phyloP scores from a whole-genome alignment of 2,888 invertebrate genomes.

The Chrysolina oricalcia region DNA sequence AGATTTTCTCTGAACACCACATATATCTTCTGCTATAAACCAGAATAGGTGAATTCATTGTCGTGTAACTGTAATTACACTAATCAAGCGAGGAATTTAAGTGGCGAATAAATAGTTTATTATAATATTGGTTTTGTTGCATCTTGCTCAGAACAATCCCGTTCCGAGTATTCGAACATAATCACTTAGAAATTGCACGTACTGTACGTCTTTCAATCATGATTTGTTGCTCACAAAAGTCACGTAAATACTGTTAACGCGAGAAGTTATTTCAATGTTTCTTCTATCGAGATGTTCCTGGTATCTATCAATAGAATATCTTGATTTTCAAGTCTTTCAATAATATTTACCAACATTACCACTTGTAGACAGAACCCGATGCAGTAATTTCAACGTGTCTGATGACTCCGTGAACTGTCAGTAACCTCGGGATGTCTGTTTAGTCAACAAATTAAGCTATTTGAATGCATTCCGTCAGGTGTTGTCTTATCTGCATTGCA shows the following conservation, averaged over 20 bases:
- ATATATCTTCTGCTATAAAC: too few relatives aligned
- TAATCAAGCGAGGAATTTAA: background rate
- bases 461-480: slow-evolving; percentile 48
- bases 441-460: slow-evolving; percentile 56
- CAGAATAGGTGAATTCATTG: background rate
- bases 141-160: background rate
- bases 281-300: slow-evolving; percentile 1
- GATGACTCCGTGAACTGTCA: slow-evolving; percentile 54
- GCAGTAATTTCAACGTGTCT: slow-evolving; percentile 47
- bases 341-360: slow-evolving; percentile 47
- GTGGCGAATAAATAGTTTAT: background rate
- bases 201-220: background rate
- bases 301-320: slow-evolving; percentile 16
- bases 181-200: background rate
- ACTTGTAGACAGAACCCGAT: slow-evolving; percentile 41
- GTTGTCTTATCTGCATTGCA: slow-evolving; percentile 43
- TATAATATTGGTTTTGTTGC: background rate
- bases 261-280: slow-evolving; percentile 3
- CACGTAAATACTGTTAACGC: slow-evolving; percentile 10
- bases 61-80: background rate
- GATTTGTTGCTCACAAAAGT: slow-evolving; percentile 16
- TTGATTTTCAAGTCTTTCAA: slow-evolving; percentile 36
- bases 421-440: slow-evolving; percentile 54
- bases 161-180: background rate
- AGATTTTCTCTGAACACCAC: too few relatives aligned